A percentile compares a stretch with the other conserved stretches of the same genome.
phyloP scores from a whole-genome alignment of 2,113 vertebrate species.

The Muntiacus muntjak region DNA sequence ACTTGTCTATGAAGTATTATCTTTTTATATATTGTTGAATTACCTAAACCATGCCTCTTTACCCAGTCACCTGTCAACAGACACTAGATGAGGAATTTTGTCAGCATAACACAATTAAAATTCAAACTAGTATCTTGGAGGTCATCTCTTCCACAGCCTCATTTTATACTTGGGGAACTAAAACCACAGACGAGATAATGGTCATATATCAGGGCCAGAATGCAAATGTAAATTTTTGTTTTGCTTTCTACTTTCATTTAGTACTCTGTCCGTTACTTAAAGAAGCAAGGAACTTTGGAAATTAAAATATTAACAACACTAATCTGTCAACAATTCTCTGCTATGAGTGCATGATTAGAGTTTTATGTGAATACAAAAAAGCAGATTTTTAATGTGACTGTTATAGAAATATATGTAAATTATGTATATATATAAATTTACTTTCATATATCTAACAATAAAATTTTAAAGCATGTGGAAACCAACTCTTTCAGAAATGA shows the following conservation, averaged over 20 bases:
- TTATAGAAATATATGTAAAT: not conserved
- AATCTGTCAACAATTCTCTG: not conserved
- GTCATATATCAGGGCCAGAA: not conserved
- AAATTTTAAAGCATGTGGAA: not conserved
- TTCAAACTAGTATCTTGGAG: not conserved
- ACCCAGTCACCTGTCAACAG: not conserved
- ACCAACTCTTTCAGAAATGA: slow-evolving; percentile 15
- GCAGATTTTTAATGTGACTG: not conserved
- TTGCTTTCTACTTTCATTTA: not conserved
- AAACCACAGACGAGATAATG: not conserved
- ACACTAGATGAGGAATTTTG: not conserved
- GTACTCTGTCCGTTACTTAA: not conserved
- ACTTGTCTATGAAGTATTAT: not conserved
- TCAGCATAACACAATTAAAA: not conserved
- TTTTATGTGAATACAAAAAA: not conserved
- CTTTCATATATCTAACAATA: slow-evolving; percentile 18
- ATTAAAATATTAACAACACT: slow-evolving; percentile 37
- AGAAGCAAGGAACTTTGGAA: not conserved
- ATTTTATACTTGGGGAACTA: not conserved
- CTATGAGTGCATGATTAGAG: not conserved
- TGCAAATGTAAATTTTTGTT: not conserved
- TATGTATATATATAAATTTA: not conserved
- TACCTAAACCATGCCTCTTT: not conserved
- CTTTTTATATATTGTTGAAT: not conserved
- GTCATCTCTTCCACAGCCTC: not conserved